A percentile compares a stretch with the other conserved stretches of the same genome.
phyloP scores from a whole-genome alignment of 2,888 invertebrate genomes.

The Tenthredo livida region DNA sequence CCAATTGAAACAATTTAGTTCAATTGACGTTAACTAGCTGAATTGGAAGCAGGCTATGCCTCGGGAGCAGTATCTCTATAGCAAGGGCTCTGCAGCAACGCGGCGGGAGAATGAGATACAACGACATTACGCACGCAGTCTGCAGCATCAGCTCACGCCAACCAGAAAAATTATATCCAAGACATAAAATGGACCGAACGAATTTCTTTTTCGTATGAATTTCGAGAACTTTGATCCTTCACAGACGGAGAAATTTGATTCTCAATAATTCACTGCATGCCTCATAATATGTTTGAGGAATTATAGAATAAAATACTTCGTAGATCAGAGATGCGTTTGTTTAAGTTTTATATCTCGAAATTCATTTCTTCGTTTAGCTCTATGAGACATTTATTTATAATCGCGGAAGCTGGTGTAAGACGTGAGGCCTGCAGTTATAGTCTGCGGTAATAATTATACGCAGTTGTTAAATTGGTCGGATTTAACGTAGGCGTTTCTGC shows the following conservation, averaged over 20 bases:
- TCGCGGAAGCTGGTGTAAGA: neutral
- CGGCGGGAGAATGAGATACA: constrained; percentile 5
- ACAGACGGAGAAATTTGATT: neutral
- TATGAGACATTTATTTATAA: neutral
- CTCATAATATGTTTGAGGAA: neutral
- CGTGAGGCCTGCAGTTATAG: neutral
- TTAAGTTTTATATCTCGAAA: no score
- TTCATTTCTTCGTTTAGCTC: neutral
- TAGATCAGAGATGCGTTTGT: neutral
- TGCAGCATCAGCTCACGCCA: neutral
- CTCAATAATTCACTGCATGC: neutral
- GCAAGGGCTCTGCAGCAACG: neutral
- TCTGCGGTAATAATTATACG: neutral
- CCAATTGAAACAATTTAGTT: constrained; percentile 76
- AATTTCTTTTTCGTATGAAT: neutral
- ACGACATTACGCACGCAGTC: constrained; percentile 2
- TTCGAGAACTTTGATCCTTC: neutral
- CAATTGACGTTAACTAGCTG: constrained; percentile 77
- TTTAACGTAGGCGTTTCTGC: constrained; percentile 3
- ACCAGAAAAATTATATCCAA: neutral
- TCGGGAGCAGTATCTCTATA: neutral
- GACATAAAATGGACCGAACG: neutral
- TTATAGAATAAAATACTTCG: neutral
- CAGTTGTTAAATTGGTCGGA: constrained; percentile 3
- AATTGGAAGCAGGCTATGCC: constrained; percentile 68